Base-by-base conservation (phyloP, 1,140 invertebrate species). In the Patella vulgata region DNA sequence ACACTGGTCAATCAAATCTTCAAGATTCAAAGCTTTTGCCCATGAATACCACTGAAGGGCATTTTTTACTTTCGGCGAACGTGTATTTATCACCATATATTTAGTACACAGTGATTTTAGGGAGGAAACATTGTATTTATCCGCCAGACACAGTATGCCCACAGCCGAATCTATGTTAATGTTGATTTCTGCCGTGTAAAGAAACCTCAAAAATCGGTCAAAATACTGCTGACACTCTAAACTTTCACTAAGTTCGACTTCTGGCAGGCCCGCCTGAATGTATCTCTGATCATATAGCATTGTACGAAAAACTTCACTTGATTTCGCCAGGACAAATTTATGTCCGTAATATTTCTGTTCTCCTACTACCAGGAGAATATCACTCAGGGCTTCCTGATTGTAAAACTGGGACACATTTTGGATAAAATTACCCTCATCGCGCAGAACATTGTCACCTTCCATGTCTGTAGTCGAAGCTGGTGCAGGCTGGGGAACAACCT, bases 71-170 rank as follows among this genome's bases (percentile, higher is more conserved):
- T 74, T 69, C 0, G 82, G 83, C 8, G 79, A 78, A 48, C 71
- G 64, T 3, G 75, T 74, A 56, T 82, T 72, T 28, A 82, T 72
- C 9, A 81, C 68, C 83, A 84, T 84, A 63, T 82, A 84, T 23
- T 70, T 62, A 11, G 73, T 77, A 65, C 81, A 83, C 23, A 84
- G 60, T 19, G 62, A 46, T 55, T 83, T 82, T 30, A 84, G 65
- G 21, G 83, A 82, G n/a, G 64, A 60, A 3, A 84, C 83, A 60
- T 81, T 76, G 66, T 84, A 84, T 57, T 84, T 84, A 63, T 84
- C 83, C 17, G 83, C 83, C 25, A 84, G 68, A 60, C 82, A 84
- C n/a, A 84, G 66, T 52, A 84, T 79, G 9, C 83, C 83, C 0
- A 83, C 75, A 27, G 78, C 77, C 17, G 73, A 74, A 8, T 79